phyloP scores from a whole-genome alignment of 2,113 vertebrate genomes.

The Ictalurus punctatus region DNA sequence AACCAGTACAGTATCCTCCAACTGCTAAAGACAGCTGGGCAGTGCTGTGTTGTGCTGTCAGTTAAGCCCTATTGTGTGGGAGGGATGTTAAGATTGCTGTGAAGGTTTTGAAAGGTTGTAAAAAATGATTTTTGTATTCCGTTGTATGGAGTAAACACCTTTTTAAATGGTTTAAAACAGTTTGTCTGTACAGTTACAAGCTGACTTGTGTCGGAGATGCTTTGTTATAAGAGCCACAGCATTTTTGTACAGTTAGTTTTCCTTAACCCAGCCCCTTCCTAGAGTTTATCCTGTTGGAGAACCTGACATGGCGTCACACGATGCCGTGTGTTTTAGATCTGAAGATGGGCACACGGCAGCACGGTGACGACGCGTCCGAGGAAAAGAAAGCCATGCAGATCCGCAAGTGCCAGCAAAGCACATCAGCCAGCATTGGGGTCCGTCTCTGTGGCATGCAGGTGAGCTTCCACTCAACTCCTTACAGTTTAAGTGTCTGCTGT shows the following conservation, averaged over 20 bases:
- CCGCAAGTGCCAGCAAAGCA: conserved; percentile 97
- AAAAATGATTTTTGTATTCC: neutral
- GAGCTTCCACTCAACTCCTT: neutral
- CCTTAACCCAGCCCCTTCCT: conserved; percentile 63
- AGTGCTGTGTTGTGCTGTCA: neutral
- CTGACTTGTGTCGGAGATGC: neutral
- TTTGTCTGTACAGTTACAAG: neutral
- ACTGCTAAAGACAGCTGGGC: neutral
- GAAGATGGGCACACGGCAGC: conserved; percentile 98
- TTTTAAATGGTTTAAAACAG: neutral
- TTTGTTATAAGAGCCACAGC: neutral
- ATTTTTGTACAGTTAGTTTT: conserved; percentile 9
- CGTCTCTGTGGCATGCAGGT: conserved; percentile 99
- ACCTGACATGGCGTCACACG: conserved; percentile 89
- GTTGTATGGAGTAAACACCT: neutral
- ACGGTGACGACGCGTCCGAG: conserved; percentile 93
- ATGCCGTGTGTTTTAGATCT: conserved; percentile 95
- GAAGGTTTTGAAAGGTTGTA: neutral
- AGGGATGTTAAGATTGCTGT: neutral
- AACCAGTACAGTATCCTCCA: conserved; percentile 99
- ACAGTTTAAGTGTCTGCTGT: neutral
- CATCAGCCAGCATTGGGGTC: conserved; percentile 92
- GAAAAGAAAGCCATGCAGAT: conserved; percentile 98
- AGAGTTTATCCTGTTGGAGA: conserved; percentile 99
- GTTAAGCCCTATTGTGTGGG: neutral